phyloP scores from a whole-genome alignment of 2,113 vertebrate species.

The Salvelinus namaycush region DNA sequence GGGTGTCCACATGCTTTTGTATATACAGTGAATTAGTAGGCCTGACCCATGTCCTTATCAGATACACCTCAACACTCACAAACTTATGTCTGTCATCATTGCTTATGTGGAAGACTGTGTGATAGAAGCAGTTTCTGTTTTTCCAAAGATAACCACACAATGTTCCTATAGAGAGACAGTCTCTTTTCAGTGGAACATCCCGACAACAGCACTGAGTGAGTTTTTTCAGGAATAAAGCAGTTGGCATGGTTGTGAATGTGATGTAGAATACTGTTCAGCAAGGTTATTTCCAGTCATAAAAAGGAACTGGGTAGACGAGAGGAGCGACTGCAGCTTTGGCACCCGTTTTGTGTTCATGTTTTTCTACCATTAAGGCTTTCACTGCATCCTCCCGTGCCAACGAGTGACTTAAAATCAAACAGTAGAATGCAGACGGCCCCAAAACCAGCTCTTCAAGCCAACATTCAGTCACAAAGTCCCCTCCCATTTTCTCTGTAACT shows the following conservation, averaged over 20 bases:
- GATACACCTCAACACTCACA: too few species aligned
- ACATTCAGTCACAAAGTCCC: constrained; percentile 24
- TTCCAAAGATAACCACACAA: too few species aligned
- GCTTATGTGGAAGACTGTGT: too few species aligned
- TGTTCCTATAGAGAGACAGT: too few species aligned
- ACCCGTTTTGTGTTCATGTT: neutral
- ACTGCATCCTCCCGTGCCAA: neutral
- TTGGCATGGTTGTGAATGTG: neutral
- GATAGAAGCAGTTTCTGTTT: too few species aligned
- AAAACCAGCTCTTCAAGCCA: constrained; percentile 22
- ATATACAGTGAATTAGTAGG: too few species aligned
- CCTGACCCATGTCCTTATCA: too few species aligned
- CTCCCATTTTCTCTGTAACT: constrained; percentile 3
- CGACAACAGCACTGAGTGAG: too few species aligned
- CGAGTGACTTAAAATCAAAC: constrained; percentile 18
- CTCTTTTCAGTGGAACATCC: too few species aligned
- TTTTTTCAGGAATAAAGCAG: neutral
- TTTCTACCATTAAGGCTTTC: neutral
- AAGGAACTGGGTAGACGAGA: neutral
- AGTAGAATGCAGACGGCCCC: constrained; percentile 15
- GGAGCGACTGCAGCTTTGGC: neutral
- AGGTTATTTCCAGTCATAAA: constrained; percentile 13
- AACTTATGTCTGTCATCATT: too few species aligned
- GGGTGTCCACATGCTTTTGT: too few species aligned
- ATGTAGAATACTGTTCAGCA: constrained; percentile 25